Base-by-base conservation (phyloP, 2,888 invertebrate genomes). In the Teleiodes luculella region DNA sequence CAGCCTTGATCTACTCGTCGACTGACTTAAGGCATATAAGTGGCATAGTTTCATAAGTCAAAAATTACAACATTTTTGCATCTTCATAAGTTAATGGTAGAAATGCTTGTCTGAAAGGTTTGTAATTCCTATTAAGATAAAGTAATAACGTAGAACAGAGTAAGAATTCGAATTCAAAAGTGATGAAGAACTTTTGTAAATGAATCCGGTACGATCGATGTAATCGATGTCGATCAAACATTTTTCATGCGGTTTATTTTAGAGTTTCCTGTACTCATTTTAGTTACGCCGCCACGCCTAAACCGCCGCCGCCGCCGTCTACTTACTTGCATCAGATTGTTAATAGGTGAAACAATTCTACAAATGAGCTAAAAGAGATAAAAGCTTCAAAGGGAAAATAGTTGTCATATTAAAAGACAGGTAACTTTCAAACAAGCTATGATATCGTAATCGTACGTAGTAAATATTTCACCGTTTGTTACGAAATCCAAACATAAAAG, bases 1-100 rank as follows among this genome's bases (percentile, higher is more conserved):
- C 79, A 84, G 86, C 85, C 86, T 85, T 83, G 76, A 80, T 81
- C 79, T 78, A 71, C 70, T 68, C 70, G 72, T 66, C 75, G 72
- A 73, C 67, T 75, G 70, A 68, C 67, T 73, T 68, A 67, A 67
- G n/a, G n/a, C n/a, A n/a, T n/a, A n/a, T n/a, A n/a, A n/a, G n/a
- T n/a, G n/a, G n/a, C n/a, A n/a, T n/a, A n/a, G n/a, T n/a, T n/a
- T n/a, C n/a, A n/a, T n/a, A n/a, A n/a, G n/a, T n/a, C n/a, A 63
- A 65, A 33, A 28, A 48, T 33, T 30, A 28, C 18, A 30, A 41
- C 24, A 36, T 37, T 3, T 24, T 49, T 48, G 18, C 48, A 18
- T 10, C 16, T 46, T 10, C n/a, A 3, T 7, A 11, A 41, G 18
- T 16, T 41, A 16, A 41, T 11, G 18, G n/a, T n/a, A n/a, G n/a